phyloP scores from a whole-genome alignment of 2,888 invertebrate species.

The Thera britannica region DNA sequence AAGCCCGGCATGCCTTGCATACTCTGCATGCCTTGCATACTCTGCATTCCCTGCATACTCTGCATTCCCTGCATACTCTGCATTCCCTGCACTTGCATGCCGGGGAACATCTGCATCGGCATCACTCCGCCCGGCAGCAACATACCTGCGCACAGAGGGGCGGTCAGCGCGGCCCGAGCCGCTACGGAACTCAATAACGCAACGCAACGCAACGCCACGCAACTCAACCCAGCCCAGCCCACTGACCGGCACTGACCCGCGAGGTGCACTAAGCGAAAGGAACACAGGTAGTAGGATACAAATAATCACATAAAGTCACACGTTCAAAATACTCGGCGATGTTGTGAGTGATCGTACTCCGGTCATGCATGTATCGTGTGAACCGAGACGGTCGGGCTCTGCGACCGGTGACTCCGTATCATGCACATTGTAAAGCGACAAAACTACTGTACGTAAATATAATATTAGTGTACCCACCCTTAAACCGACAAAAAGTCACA shows the following conservation, averaged over 20 bases:
- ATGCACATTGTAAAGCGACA: constrained; percentile 83
- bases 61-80: constrained; percentile 87
- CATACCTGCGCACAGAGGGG: constrained; percentile 65
- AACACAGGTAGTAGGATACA: constrained; percentile 75
- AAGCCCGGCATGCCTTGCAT: constrained; percentile 55
- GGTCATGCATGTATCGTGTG: constrained; percentile 74
- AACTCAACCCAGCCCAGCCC: constrained; percentile 33
- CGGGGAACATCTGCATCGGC: constrained; percentile 73
- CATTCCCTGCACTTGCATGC: constrained; percentile 57
- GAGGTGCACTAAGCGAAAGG: constrained; percentile 72
- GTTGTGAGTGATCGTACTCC: constrained; percentile 54
- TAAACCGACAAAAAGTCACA: constrained; percentile 76
- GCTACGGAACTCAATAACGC: not conserved
- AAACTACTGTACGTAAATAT: constrained; percentile 83
- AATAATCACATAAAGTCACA: constrained; percentile 82
- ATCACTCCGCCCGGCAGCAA: constrained; percentile 82
- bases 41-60: constrained; percentile 72
- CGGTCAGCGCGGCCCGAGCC: constrained; percentile 36
- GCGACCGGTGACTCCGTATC: constrained; percentile 58
- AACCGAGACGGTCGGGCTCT: constrained; percentile 56
- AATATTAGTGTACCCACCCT: constrained; percentile 84
- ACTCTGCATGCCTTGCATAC: constrained; percentile 85
- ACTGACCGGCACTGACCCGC: constrained; percentile 39
- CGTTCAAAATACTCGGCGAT: constrained; percentile 75
- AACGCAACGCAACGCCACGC: not conserved